These are phyloP conservation scores for Vanessa atalanta DNA, from an alignment of 1,140 invertebrate genomes.

Conservation along the genomic window DNA sequence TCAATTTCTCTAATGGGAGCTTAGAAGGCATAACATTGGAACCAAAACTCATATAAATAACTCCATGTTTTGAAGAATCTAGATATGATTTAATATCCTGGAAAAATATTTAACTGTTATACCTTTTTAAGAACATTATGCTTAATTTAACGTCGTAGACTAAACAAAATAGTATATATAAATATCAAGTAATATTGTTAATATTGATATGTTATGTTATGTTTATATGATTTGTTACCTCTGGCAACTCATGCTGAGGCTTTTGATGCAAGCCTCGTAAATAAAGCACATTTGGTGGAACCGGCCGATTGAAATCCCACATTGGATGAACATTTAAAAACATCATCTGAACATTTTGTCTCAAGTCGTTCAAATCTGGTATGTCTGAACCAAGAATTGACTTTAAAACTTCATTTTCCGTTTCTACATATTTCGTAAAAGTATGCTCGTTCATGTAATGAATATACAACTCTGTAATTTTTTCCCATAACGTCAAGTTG, in stretches of 20 bases:
- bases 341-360: too few species aligned
- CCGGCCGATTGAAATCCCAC: background rate
- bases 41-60: conserved; percentile 81
- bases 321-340: too few species aligned
- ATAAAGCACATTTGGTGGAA: conserved; percentile 31
- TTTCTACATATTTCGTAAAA: conserved; percentile 18
- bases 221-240: conserved; percentile 10
- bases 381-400: conserved; percentile 63
- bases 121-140: background rate
- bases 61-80: conserved; percentile 41
- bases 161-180: too few species aligned
- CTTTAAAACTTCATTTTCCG: conserved; percentile 57
- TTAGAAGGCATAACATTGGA: conserved; percentile 78
- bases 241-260: conserved; percentile 19
- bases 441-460: conserved; percentile 16
- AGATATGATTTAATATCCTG: conserved; percentile 79
- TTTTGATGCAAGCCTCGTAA: conserved; percentile 27
- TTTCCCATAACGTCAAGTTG: conserved; percentile 41
- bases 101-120: conserved; percentile 35
- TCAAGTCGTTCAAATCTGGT: too few species aligned
- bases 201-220: too few species aligned
- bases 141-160: too few species aligned
- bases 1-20: conserved; percentile 60
- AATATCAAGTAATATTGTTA: too few species aligned
- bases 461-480: conserved; percentile 32